phyloP scores from a whole-genome alignment of 2,888 invertebrate genomes.

The Boloria selene region DNA sequence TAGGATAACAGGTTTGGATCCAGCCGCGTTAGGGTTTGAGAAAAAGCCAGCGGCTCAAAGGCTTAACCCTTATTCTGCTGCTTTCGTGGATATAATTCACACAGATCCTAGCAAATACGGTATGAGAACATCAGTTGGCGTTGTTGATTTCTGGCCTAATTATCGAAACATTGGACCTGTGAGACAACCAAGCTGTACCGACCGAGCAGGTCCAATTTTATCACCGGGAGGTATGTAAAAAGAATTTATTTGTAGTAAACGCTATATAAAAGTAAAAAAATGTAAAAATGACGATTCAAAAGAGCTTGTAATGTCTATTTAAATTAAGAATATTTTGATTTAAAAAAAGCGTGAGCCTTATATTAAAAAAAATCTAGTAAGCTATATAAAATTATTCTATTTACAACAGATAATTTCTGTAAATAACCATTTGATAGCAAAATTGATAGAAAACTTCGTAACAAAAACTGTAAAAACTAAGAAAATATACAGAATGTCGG shows the following conservation, averaged over 20 bases:
- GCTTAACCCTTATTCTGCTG: constrained; percentile 58
- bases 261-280: no score
- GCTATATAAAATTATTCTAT: neutral
- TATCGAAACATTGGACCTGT: constrained; percentile 53
- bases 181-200: constrained; percentile 64
- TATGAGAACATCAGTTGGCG: constrained; percentile 52
- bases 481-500: neutral
- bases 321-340: no score
- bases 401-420: neutral
- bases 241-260: neutral
- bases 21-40: constrained; percentile 62
- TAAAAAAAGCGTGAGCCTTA: neutral
- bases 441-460: neutral
- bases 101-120: constrained; percentile 70
- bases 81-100: constrained; percentile 61
- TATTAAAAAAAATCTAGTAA: neutral
- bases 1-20: constrained; percentile 59
- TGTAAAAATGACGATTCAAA: no score
- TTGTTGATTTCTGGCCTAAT: constrained; percentile 75
- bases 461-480: neutral
- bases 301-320: no score
- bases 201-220: constrained; percentile 48
- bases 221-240: constrained; percentile 55
- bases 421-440: neutral
- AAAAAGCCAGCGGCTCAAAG: constrained; percentile 48